Base-by-base conservation (phyloP, 2,888 invertebrate genomes). In the Strigamia crassipes region DNA sequence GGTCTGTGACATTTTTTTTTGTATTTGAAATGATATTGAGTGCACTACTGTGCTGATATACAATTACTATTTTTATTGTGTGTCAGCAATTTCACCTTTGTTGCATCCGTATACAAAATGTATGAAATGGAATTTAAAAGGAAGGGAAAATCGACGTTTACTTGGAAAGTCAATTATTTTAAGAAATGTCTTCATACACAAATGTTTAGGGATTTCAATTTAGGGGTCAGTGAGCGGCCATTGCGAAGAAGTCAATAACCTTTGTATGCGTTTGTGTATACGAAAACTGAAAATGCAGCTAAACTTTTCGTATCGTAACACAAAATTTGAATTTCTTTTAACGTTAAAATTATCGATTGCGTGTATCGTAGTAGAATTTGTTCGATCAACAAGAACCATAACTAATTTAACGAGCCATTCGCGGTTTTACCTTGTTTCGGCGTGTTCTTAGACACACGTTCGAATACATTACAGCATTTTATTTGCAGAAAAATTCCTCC, bases 151-250 rank as follows among this genome's bases (percentile, higher is more conserved):
- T 56, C 56, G 18, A 56, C 56, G n/a, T 56, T n/a, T 56, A 56
- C 56, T 56, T 56, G 18, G n/a, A 21, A 56, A 56, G 56, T 56
- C 56, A 56, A 56, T 56, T 56, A 56, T 56, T 73, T 73, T 13
- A 15, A 73, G 15, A 73, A 73, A 73, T 73, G 73, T 73, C 73
- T 73, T 73, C 31, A 31, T 31, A 73, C 13, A 73, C 15, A 73
- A 31, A 73, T 73, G 31, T 31, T 73, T 31, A 73, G 31, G 61
- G 73, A 73, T 73, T 73, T 73, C 73, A 73, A 13, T 73, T 73
- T 73, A 73, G n/a, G 73, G 73, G 73, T 73, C 73, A 73, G 73
- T 73, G 73, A 73, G 73, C 73, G 73, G 73, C 73, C 73, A 73
- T 73, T 1, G 31, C 31, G 23, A 15, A 73, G 31, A 31, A 73